Evolutionary conservation across 2,888 invertebrate genomes (phyloP).

Genomic region (Scotopteryx bipunctaria): DNA sequence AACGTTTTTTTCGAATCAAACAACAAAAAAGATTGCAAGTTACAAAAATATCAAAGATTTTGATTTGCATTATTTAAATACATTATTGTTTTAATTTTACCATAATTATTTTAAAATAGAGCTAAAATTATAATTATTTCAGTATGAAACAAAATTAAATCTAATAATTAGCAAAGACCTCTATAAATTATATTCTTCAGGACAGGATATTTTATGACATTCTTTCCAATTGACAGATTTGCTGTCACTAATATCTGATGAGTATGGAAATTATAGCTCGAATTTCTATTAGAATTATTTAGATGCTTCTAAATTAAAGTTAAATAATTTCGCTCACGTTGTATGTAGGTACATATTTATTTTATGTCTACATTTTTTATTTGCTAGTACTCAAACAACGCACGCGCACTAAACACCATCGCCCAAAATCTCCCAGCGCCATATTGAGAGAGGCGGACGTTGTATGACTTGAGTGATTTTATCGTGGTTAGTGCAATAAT

Average conservation of each 20-base stretch:
- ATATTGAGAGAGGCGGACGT: conserved; percentile 91
- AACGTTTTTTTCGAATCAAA: neutral
- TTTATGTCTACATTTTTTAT: conserved; percentile 64
- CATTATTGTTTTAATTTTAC: no score
- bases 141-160: no score
- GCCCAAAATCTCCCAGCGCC: conserved; percentile 86
- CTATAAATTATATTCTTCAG: no score
- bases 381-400: conserved; percentile 76
- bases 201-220: neutral
- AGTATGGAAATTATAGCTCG: conserved; percentile 68
- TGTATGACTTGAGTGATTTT: conserved; percentile 84
- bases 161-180: no score
- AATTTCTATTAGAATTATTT: conserved; percentile 55
- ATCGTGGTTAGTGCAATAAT: conserved; percentile 82
- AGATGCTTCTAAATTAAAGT: conserved; percentile 45
- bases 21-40: neutral
- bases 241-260: conserved; percentile 69
- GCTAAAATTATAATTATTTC: no score
- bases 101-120: no score
- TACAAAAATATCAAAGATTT: neutral
- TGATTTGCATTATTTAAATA: conserved; percentile 3
- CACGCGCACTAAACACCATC: conserved; percentile 81
- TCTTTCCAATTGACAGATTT: conserved; percentile 7
- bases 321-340: conserved; percentile 47
- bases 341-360: conserved; percentile 37